These are phyloP conservation scores for Neoseiulus cucumeris DNA, from an alignment of 1,140 invertebrate species.

Conservation along the genomic window DNA sequence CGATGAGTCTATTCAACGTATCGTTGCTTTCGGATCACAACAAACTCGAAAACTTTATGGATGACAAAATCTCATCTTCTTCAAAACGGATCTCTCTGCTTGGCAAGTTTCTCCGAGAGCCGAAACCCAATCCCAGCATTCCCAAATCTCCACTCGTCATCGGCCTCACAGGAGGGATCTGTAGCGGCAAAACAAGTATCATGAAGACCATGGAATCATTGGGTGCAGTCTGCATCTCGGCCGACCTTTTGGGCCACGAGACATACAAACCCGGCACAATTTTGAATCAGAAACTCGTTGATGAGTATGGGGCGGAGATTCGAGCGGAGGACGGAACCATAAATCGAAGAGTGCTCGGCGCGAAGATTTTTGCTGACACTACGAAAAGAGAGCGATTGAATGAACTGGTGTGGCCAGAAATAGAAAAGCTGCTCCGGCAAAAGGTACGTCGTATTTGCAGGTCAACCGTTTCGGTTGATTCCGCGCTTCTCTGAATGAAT, in stretches of 20 bases:
- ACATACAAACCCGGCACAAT: constrained; percentile 38
- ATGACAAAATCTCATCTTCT: constrained; percentile 10
- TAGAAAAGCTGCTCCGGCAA: constrained; percentile 39
- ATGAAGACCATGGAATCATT: constrained; percentile 43
- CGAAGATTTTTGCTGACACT: background rate
- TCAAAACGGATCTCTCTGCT: background rate
- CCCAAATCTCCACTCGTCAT: constrained; percentile 61
- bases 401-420: constrained; percentile 69
- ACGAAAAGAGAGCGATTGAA: constrained; percentile 42
- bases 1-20: background rate
- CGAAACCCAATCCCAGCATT: constrained; percentile 33
- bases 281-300: background rate
- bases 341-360: background rate
- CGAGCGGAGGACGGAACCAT: background rate
- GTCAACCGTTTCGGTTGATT: too few species aligned
- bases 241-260: constrained; percentile 73
- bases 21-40: background rate
- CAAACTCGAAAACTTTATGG: background rate
- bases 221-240: constrained; percentile 68
- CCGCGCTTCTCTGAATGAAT: too few species aligned
- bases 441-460: constrained; percentile 27
- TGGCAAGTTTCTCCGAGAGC: background rate
- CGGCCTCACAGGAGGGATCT: constrained; percentile 83
- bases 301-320: background rate
- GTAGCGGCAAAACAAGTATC: constrained; percentile 78